Evolutionary conservation across 2,888 invertebrate species (phyloP).

Genomic region (Eueremaeus valkanovi): DNA sequence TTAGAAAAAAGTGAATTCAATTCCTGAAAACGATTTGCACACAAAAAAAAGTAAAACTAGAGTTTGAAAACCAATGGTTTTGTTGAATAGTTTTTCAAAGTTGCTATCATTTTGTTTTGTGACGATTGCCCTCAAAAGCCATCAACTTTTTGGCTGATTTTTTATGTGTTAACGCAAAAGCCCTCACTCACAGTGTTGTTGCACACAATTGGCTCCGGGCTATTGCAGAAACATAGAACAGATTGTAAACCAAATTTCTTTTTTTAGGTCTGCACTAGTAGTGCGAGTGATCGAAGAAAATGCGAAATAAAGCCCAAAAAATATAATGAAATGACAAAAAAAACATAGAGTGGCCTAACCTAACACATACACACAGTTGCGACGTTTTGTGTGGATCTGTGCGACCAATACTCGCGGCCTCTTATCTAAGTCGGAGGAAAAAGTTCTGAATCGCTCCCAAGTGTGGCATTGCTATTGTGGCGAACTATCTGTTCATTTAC

Average conservation of each 20-base stretch:
- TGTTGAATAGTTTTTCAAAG: no score
- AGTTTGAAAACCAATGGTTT: no score
- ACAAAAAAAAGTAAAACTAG: no score
- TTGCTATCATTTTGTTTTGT: background rate
- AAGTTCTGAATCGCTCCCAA: background rate
- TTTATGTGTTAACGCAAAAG: conserved; percentile 17
- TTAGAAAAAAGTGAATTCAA: no score
- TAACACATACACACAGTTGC: no score
- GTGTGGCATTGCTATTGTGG: conserved; percentile 14
- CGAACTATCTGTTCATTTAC: conserved; percentile 8
- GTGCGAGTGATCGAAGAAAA: background rate
- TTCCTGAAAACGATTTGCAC: no score
- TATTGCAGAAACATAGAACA: background rate
- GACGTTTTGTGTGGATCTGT: no score
- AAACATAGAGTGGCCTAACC: background rate
- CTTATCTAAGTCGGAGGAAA: background rate
- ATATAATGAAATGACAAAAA: background rate
- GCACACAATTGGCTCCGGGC: conserved; percentile 3
- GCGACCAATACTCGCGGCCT: no score
- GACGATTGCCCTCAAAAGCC: background rate
- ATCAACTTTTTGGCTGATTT: background rate
- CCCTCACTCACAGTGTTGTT: background rate
- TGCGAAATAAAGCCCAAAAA: background rate
- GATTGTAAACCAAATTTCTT: conserved; percentile 22
- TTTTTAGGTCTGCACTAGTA: background rate